Evolutionary conservation across 2,113 vertebrate species (phyloP), one percentile per base, ranked within the genome.

Genomic region (Pongo abelii): DNA sequence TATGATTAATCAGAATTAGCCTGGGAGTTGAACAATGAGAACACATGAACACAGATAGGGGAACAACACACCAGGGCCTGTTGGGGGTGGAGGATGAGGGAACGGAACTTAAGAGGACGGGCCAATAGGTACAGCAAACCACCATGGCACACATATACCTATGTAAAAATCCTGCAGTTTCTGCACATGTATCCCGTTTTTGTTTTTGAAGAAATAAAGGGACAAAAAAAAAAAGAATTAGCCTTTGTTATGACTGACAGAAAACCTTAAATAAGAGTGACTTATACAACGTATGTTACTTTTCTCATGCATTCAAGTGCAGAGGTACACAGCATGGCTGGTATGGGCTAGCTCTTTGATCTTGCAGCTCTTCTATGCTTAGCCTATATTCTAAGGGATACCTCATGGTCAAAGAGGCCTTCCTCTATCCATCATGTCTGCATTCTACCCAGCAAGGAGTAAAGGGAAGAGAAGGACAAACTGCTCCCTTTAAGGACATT

Each of bases 231-330:
- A 13, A 64, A 64, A 30, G 27, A 89, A 23, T 85, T 95, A 79
- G 30, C 2, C 7, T 74, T 96, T 13, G 11, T 18, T 84, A 25
- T 12, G 25, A 64, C 50, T 77, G 38, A 95, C 52, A 91, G 27
- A 35, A 96, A 80, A 61, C 52, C 46, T 83, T 94, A 91, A 97
- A 57, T 57, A 90, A 93, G 43, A 67, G 22, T 90, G 35, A 30
- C n/a, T 93, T 93, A 93, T 83, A 83, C 22, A 89, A 92, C 17
- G 59, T 35, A 84, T 10, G 3, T 88, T 96, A 11, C 93, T 70
- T 70, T 2, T 35, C 25, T 74, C 9, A n/a, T 27, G 67, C 27
- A 23, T 93, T 91, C 27, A 96, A 46, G 77, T 78, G 12, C 43
- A 91, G 40, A 77, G 8, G 16, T 72, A 40, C 16, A 22, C 35